Conservation (phyloP, 2,113 vertebrate genomes). For the Poecilia latipinna region DNA sequence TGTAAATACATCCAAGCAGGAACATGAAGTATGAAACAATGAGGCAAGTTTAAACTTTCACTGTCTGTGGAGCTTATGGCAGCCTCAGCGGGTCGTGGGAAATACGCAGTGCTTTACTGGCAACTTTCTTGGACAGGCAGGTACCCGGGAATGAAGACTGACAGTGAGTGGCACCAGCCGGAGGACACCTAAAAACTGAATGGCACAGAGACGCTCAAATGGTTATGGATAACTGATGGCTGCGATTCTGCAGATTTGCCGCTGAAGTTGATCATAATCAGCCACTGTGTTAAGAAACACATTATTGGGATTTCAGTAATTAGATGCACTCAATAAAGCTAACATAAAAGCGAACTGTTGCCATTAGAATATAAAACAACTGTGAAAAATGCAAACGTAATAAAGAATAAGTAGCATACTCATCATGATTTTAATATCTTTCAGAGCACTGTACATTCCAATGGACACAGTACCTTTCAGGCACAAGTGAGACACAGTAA, state of each 20-base stretch:
- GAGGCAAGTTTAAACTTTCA: constrained; percentile 63
- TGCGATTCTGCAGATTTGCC: constrained; percentile 8
- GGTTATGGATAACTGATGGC: constrained; percentile 7
- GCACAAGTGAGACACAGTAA: constrained; percentile 49
- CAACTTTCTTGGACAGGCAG: constrained; percentile 49
- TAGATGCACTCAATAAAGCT: constrained; percentile 48
- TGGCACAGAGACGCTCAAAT: background rate
- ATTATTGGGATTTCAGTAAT: constrained; percentile 49
- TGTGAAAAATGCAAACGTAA: constrained; percentile 47
- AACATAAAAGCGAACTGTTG: constrained; percentile 42
- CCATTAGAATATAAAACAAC: constrained; percentile 52
- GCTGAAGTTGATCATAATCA: constrained; percentile 13
- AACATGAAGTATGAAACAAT: constrained; percentile 35
- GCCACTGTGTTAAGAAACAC: constrained; percentile 21
- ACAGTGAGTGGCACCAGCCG: constrained; percentile 11
- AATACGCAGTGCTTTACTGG: constrained; percentile 56
- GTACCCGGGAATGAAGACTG: constrained; percentile 50
- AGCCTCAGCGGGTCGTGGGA: constrained; percentile 53
- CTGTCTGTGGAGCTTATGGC: constrained; percentile 55
- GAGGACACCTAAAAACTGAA: constrained; percentile 15
- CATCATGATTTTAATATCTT: constrained; percentile 65
- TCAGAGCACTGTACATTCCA: constrained; percentile 49
- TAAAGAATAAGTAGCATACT: constrained; percentile 65
- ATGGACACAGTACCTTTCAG: constrained; percentile 20
- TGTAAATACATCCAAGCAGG: constrained; percentile 13